These are phyloP conservation scores for Rhogogaster chlorosoma DNA, from an alignment of 2,888 invertebrate genomes.

Conservation along the genomic window DNA sequence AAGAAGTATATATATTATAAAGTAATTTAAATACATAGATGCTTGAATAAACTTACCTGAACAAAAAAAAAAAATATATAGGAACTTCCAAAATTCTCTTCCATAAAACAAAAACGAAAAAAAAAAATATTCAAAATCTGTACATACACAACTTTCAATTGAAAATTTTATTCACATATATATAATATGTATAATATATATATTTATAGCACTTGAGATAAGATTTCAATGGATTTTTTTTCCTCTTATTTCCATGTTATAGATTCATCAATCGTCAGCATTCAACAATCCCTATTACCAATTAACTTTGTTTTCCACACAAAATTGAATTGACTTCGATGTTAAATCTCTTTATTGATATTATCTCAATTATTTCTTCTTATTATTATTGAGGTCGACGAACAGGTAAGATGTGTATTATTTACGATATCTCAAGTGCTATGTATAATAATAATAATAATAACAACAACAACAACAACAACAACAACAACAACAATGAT, in stretches of 20 bases:
- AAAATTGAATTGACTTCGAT: neutral
- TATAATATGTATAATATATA: neutral
- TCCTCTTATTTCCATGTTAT: neutral
- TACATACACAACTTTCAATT: slow-evolving; percentile 13
- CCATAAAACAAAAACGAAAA: slow-evolving; percentile 22
- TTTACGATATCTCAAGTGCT: slow-evolving; percentile 23
- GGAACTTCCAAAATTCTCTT: slow-evolving; percentile 48
- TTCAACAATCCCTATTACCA: neutral
- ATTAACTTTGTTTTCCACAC: neutral
- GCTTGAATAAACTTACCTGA: slow-evolving; percentile 7
- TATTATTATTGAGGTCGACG: neutral
- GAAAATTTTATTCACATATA: slow-evolving; percentile 8
- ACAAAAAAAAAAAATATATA: neutral
- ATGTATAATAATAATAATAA: slow-evolving; percentile 16
- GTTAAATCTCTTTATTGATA: neutral
- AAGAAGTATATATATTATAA: neutral
- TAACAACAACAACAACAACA: slow-evolving; percentile 12
- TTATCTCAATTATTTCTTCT: neutral
- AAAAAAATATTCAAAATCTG: slow-evolving; percentile 10
- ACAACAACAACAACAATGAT: neutral
- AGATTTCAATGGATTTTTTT: neutral
- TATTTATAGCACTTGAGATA: slow-evolving; percentile 18
- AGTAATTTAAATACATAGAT: slow-evolving; percentile 23
- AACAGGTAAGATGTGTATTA: neutral
- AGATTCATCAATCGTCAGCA: neutral